phyloP scores from a whole-genome alignment of 2,113 vertebrate genomes.

The Oceanodroma tethys region DNA sequence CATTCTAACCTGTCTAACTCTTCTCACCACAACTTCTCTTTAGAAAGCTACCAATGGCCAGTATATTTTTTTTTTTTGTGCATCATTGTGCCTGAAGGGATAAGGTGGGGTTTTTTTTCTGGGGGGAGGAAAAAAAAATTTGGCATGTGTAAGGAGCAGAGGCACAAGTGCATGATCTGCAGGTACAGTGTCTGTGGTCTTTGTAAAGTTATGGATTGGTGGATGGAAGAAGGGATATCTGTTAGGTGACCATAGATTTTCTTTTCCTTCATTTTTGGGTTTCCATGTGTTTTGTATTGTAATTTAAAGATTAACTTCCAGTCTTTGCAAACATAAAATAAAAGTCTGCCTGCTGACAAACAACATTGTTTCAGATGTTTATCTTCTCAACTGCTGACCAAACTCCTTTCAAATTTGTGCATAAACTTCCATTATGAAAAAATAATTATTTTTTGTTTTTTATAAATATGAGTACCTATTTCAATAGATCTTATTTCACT shows the following conservation, averaged over 20 bases:
- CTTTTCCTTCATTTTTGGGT: not conserved
- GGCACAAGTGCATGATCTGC: not conserved
- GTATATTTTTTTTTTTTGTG: not conserved
- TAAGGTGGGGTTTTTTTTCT: not conserved
- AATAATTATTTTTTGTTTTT: not conserved
- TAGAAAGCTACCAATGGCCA: not conserved
- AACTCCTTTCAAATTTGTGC: not conserved
- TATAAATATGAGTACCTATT: not conserved
- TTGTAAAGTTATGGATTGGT: not conserved
- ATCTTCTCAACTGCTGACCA: not conserved
- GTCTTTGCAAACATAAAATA: not conserved
- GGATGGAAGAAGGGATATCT: not conserved
- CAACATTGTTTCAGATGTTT: not conserved
- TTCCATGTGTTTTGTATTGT: not conserved
- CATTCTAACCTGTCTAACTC: not conserved
- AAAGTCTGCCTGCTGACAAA: not conserved
- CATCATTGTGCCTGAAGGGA: not conserved
- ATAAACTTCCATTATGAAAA: not conserved
- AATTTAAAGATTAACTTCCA: not conserved
- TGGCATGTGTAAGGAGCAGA: not conserved
- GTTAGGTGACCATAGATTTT: not conserved
- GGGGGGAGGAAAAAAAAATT: not conserved
- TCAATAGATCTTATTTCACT: not conserved
- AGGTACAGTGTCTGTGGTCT: not conserved
- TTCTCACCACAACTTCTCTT: not conserved